Percentiles rank a stretch among this genome's conserved stretches.
These are phyloP conservation scores for Cylindroiulus punctatus DNA, from an alignment of 2,888 invertebrate genomes.

Conservation along the genomic window DNA sequence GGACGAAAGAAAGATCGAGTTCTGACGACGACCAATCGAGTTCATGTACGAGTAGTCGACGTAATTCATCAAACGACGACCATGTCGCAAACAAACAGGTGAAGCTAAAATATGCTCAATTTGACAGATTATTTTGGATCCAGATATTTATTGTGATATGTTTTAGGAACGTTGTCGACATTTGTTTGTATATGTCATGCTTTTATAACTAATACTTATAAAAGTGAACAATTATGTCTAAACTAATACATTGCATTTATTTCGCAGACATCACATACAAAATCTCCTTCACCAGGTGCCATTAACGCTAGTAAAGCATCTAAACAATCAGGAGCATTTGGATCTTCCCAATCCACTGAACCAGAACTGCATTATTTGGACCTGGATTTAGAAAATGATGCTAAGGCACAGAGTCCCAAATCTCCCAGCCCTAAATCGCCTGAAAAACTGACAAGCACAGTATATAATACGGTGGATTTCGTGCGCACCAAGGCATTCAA, in stretches of 20 bases:
- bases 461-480: conserved; percentile 94
- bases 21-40: conserved; percentile 67
- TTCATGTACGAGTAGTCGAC: conserved; percentile 59
- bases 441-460: conserved; percentile 68
- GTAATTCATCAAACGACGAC: conserved; percentile 67
- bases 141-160: no score
- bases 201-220: no score
- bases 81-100: conserved; percentile 57
- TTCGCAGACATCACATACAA: neutral
- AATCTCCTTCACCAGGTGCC: conserved; percentile 50
- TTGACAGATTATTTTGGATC: no score
- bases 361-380: conserved; percentile 82
- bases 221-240: neutral
- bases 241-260: neutral
- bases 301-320: neutral
- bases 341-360: conserved; percentile 53
- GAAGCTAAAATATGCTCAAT: neutral
- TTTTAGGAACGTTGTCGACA: no score
- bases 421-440: conserved; percentile 59
- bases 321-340: neutral
- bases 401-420: conserved; percentile 61
- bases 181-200: no score
- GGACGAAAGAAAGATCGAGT: conserved; percentile 60
- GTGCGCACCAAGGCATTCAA: conserved; percentile 93
- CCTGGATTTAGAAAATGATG: conserved; percentile 76